phyloP scores from a whole-genome alignment of 2,113 vertebrate species.

The Nerophis lumbriciformis region DNA sequence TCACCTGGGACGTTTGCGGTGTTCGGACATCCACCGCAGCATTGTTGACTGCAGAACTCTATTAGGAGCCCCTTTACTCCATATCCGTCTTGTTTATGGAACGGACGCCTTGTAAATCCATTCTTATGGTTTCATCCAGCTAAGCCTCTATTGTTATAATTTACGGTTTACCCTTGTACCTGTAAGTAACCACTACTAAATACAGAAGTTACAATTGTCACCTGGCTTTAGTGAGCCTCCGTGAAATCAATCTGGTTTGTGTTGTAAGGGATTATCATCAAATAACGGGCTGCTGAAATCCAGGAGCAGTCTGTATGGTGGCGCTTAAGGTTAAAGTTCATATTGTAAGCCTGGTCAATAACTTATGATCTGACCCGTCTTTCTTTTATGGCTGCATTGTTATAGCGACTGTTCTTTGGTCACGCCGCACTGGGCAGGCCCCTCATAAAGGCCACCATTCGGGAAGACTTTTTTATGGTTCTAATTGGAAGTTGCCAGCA shows the following conservation, averaged over 20 bases:
- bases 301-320: neutral
- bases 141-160: constrained; percentile 23
- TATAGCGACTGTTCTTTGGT: constrained; percentile 42
- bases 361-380: constrained; percentile 41
- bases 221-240: constrained; percentile 26
- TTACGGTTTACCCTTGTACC: constrained; percentile 13
- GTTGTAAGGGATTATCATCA: constrained; percentile 28
- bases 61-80: constrained; percentile 50
- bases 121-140: constrained; percentile 30
- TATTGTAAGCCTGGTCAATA: constrained; percentile 20
- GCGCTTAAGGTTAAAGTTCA: neutral
- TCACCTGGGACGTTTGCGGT: constrained; percentile 50
- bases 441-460: constrained; percentile 42
- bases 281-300: constrained; percentile 25
- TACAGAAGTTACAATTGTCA: constrained; percentile 28
- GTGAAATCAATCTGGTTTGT: constrained; percentile 25
- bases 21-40: constrained; percentile 33
- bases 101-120: constrained; percentile 49
- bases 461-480: constrained; percentile 45
- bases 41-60: constrained; percentile 35
- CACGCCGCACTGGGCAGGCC: constrained; percentile 40
- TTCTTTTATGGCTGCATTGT: constrained; percentile 46
- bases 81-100: constrained; percentile 52
- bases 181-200: constrained; percentile 24
- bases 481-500: constrained; percentile 68